These are phyloP conservation scores for Aurelia sp. DNA, from an alignment of 30 jellyfish, hydroid and myxozoan genomes.

Conservation along the genomic window DNA sequence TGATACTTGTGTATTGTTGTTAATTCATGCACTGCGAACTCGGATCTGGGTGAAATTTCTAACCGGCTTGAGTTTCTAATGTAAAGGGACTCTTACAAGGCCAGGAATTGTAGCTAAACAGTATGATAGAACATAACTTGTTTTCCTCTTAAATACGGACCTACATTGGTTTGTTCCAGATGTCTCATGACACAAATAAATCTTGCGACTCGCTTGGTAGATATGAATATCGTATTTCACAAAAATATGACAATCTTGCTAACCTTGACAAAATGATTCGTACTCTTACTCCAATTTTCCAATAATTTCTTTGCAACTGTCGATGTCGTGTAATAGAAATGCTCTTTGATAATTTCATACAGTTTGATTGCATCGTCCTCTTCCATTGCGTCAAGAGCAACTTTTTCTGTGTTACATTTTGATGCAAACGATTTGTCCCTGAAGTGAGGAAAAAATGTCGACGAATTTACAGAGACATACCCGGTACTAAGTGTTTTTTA, in stretches of 20 bases:
- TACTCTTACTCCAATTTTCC: slow-evolving; percentile 65
- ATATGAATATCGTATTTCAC: not conserved
- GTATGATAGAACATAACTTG: no score
- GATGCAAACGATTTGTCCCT: slow-evolving; percentile 44
- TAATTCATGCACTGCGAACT: no score
- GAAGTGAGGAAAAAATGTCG: not conserved
- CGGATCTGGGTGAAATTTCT: no score
- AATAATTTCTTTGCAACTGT: slow-evolving; percentile 67
- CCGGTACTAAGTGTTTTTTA: no score
- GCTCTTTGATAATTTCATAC: slow-evolving; percentile 62
- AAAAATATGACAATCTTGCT: not conserved
- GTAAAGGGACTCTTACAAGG: no score
- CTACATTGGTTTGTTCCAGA: no score
- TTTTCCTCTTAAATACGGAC: no score
- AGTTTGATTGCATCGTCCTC: slow-evolving; percentile 60
- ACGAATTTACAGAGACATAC: not conserved
- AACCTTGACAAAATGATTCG: slow-evolving; percentile 73
- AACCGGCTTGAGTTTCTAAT: no score
- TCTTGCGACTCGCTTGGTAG: no score
- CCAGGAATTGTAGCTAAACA: no score
- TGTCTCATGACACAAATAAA: no score
- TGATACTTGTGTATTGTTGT: no score
- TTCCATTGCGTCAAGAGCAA: slow-evolving; percentile 44
- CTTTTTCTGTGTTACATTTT: slow-evolving; percentile 64
- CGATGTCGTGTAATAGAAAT: slow-evolving; percentile 56